Base-by-base conservation (phyloP, 2,797 vertebrate species). In the Prunella strophiata region DNA sequence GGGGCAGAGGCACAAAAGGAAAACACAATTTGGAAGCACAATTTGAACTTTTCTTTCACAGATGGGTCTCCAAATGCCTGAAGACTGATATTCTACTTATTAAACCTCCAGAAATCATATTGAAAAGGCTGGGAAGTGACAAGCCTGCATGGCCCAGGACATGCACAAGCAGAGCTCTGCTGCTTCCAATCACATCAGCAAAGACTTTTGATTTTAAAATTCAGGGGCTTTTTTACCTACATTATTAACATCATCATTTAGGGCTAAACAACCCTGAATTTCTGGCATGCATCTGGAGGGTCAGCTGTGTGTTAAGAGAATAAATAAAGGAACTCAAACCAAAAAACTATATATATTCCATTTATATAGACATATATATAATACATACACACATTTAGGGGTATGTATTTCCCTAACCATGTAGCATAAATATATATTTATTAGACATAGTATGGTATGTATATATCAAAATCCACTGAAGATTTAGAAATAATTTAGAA, bases 401-500 rank as follows among this genome's bases (percentile, higher is more conserved):
- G 7, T 18, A 78, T 73, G 10, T 43, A 40, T 72, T 79, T 89
- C 48, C 38, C 62, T 40, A 62, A 73, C 20, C 25, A 26, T 70
- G 57, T 3, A 84, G 63, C 66, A 89, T 32, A 72, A 87, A 78
- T 88, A 74, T 32, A 1, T 72, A 65, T 91, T 88, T 94, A 63
- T 90, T 68, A 88, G 81, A 58, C 30, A 36, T 27, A 32, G 32
- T 57, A 13, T 29, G 20, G 27, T 75, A 72, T 20, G 29, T 40
- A 30, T 73, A 54, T 45, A 88, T 63, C n/a, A 88, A 32, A 87
- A 91, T 10, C 14, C 36, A 86, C 11, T 45, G 26, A 94, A 73
- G 40, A 79, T 61, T 91, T 20, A 13, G 52, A 93, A 94, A 90
- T 75, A 45, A 94, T 90, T 76, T 70, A 67, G 57, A 84, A 91